Evolutionary conservation across 2,113 vertebrate species (phyloP).

Genomic region (Rafetus swinhoei): DNA sequence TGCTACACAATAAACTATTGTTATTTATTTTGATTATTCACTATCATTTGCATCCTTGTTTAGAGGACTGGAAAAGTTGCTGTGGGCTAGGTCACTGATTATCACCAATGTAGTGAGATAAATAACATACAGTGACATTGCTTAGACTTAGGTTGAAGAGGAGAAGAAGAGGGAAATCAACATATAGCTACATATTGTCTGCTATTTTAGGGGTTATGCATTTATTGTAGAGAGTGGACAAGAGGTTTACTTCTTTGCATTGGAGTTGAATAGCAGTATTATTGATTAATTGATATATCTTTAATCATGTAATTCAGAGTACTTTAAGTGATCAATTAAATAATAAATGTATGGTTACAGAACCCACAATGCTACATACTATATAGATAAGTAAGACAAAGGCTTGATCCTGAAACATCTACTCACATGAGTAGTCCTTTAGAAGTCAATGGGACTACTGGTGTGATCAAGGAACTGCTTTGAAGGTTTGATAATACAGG

Average conservation of each 20-base stretch:
- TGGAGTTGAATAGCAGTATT: neutral
- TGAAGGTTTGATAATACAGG: rapidly evolving
- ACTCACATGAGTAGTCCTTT: rapidly evolving
- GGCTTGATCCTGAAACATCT: neutral
- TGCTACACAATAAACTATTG: rapidly evolving
- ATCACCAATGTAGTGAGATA: too few species aligned
- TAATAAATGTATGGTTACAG: neutral
- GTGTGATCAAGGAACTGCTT: neutral
- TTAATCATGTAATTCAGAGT: rapidly evolving
- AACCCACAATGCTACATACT: neutral
- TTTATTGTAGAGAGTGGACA: rapidly evolving
- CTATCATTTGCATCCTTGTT: neutral
- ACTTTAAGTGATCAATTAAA: neutral
- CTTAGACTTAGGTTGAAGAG: neutral
- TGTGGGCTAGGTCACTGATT: neutral
- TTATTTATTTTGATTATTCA: neutral
- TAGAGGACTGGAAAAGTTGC: neutral
- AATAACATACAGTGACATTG: neutral
- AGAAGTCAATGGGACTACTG: neutral
- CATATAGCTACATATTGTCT: neutral
- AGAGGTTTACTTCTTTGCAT: neutral
- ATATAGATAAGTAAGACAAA: neutral
- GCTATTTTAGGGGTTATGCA: neutral
- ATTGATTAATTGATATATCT: rapidly evolving
- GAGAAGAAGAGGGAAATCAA: neutral